Base-by-base conservation (phyloP, 1,140 invertebrate genomes). In the Lethrus apterus region DNA sequence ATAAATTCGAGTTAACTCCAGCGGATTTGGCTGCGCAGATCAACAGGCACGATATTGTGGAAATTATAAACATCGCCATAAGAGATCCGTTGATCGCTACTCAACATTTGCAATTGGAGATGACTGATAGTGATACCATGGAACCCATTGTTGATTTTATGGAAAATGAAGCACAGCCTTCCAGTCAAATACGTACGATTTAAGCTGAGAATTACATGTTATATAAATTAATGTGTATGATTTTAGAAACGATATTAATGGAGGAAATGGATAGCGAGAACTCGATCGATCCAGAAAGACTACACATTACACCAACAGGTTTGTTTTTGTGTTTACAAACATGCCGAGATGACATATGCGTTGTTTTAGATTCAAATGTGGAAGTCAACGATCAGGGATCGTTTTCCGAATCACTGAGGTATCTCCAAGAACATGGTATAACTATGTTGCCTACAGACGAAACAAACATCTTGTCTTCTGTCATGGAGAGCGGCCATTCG, bases 1-100 rank as follows among this genome's bases (percentile, higher is more conserved):
- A 84, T 65, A 93, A 93, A 75, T 94, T 94, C 72, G 78, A 82
- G 29, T 84, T 87, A 64, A 86, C 86, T 2, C 83, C 89, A 17
- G 64, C 84, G n/a, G 79, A 80, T 56, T 78, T 93, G 42, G 87
- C 89, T 0, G 62, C 75, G 18, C 78, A 81, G 48, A 79, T 78
- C 47, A 70, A 77, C 19, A 65, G 77, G 41, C 45, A 69, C 14
- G 82, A 86, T 57, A 73, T 86, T 10, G 70, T 78, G 9, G 68
- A 81, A 42, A 60, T 81, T 24, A 59, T 86, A 8, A 67, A 70
- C 48, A 66, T 71, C 66, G 65, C 74, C 58, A 63, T 62, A 43
- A 54, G 66, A 42, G 62, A 72, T 41, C 41, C 69, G 13, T 51
- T 55, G 51, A 40, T 64, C 33, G 56, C 59, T 29, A 44, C 58